Base-by-base conservation (phyloP, 2,888 invertebrate species). In the Cephalotes varians region DNA sequence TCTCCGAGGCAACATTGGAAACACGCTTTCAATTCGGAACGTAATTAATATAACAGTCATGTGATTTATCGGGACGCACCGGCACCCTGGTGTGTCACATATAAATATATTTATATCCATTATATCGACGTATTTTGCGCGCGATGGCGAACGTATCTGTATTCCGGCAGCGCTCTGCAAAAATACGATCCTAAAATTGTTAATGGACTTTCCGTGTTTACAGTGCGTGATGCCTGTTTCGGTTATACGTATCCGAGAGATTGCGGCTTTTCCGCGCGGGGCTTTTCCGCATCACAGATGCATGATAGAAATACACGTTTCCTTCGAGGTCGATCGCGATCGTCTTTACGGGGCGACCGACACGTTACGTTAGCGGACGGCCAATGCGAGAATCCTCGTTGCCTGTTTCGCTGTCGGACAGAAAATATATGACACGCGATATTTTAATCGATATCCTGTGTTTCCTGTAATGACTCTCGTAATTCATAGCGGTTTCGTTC, bases 151-250 rank as follows among this genome's bases (percentile, higher is more conserved):
- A 84, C 83, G 84, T 84, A 87, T 86, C 87, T 86, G 87, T 90
- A 88, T 84, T 87, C 83, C 73, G 67, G 76, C 58, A 21, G 74
- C 87, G 87, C 28, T 31, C 71, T 67, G 73, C 83, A 83, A 83
- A 71, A 85, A 85, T 85, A 83, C 87, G 85, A 84, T 73, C 85
- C 87, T 81, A 88, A 92, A 92, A 92, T 92, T 92, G 92, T 92
- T 92, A 92, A 92, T 92, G 92, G 92, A 91, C 89, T 92, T 92
- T 92, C 85, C 92, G 87, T 92, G 92, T 92, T 91, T 89, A 79
- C 77, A 79, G 77, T 71, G 31, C 21, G 56, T 31, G 86, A 85
- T 54, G 82, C 69, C 62, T 86, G 71, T 83, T 79, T 71, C 77
- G 77, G 44, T 44, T 69, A 31, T 21, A 51, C 31, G 67, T 62